Evolutionary conservation across 2,888 invertebrate genomes (phyloP).

Genomic region (Philaethria dido): DNA sequence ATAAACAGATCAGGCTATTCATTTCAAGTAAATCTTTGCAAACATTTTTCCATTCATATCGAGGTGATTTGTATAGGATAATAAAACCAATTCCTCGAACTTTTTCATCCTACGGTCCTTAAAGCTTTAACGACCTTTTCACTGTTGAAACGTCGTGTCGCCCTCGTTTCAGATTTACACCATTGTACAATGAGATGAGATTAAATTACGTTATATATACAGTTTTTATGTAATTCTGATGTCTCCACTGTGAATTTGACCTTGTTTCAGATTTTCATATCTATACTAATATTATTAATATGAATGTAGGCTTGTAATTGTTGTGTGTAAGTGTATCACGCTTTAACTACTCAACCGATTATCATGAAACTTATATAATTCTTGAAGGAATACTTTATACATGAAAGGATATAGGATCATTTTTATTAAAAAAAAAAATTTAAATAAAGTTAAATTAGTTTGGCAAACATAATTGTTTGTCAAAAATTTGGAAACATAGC

Average conservation of each 20-base stretch:
- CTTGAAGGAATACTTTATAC: no score
- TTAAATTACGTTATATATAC: constrained; percentile 19
- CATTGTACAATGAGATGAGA: constrained; percentile 17
- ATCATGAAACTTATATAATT: no score
- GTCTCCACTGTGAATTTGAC: background rate
- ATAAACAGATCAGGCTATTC: constrained; percentile 8
- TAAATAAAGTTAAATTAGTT: no score
- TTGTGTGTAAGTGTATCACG: no score
- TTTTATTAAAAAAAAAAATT: no score
- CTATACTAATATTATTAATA: no score
- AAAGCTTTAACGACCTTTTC: constrained; percentile 20
- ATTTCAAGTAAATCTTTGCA: background rate
- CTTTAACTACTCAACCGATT: no score
- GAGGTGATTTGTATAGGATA: constrained; percentile 7
- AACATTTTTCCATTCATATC: background rate
- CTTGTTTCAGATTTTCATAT: background rate
- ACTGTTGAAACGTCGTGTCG: constrained; percentile 7
- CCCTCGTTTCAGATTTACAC: constrained; percentile 26
- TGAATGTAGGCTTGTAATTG: no score
- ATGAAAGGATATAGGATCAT: no score
- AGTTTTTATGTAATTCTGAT: constrained; percentile 2
- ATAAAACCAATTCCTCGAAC: constrained; percentile 12
- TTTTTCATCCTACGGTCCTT: constrained; percentile 11
- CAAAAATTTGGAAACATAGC: no score
- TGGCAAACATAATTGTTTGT: no score